Percentiles rank a stretch among this genome's conserved stretches.
These are phyloP conservation scores for Sycophila texana DNA, from an alignment of 2,888 invertebrate species.

Conservation along the genomic window DNA sequence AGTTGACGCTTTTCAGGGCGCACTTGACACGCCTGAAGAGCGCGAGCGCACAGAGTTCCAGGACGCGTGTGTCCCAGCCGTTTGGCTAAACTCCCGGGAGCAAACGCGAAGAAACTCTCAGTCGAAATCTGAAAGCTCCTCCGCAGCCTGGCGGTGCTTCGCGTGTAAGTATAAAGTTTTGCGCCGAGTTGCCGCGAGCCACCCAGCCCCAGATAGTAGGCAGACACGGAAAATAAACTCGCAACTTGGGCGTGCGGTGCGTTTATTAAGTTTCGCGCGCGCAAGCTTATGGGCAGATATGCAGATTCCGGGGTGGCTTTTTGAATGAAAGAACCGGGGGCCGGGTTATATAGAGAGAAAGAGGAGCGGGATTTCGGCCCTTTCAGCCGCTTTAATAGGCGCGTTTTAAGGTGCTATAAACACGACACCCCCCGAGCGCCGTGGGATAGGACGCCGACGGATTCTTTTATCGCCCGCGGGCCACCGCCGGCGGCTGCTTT, in stretches of 20 bases:
- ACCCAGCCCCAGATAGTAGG: slow-evolving; percentile 19
- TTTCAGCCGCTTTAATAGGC: slow-evolving; percentile 26
- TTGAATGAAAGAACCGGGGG: slow-evolving; percentile 3
- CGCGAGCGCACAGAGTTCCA: no score
- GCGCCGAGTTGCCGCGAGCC: neutral
- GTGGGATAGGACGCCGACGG: slow-evolving; percentile 15
- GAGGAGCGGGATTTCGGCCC: slow-evolving; percentile 16
- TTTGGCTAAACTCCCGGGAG: slow-evolving; percentile 28
- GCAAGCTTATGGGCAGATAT: slow-evolving; percentile 24
- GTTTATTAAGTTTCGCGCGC: slow-evolving; percentile 50
- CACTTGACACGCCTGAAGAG: no score
- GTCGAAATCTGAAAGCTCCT: no score
- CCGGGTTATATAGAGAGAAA: neutral
- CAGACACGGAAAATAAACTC: slow-evolving; percentile 44
- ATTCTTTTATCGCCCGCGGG: slow-evolving; percentile 43
- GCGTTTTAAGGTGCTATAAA: slow-evolving; percentile 47
- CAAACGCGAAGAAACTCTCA: slow-evolving; percentile 32
- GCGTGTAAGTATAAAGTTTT: slow-evolving; percentile 35
- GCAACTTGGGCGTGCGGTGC: slow-evolving; percentile 30
- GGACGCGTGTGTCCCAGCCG: neutral
- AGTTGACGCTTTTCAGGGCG: no score
- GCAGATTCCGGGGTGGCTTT: slow-evolving; percentile 25
- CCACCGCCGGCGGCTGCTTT: slow-evolving; percentile 4
- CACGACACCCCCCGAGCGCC: neutral
- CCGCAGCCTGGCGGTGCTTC: neutral